These are phyloP conservation scores for Synanthedon vespiformis DNA, from an alignment of 2,888 invertebrate species.

Conservation along the genomic window DNA sequence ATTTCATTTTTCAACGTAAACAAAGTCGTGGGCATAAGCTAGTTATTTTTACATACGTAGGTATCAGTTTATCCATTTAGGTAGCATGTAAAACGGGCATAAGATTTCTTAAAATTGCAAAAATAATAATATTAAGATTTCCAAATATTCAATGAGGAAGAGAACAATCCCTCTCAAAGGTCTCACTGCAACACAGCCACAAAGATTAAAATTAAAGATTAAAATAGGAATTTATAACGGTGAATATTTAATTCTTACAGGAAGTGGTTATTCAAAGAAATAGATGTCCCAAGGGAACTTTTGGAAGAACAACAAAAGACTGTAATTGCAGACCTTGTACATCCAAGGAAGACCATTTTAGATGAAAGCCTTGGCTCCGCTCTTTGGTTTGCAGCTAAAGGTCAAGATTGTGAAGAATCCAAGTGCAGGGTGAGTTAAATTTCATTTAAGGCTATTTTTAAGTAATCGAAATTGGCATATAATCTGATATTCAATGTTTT, in stretches of 20 bases:
- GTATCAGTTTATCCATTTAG: too few relatives aligned
- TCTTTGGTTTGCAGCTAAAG: conserved; percentile 95
- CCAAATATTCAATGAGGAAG: too few relatives aligned
- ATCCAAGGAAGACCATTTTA: conserved; percentile 87
- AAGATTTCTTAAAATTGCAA: too few relatives aligned
- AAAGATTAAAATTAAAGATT: background rate
- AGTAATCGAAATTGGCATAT: too few relatives aligned
- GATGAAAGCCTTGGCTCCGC: conserved; percentile 97
- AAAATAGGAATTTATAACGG: background rate
- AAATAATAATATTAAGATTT: too few relatives aligned
- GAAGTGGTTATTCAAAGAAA: conserved; percentile 86
- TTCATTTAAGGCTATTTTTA: background rate
- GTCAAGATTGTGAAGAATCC: conserved; percentile 62
- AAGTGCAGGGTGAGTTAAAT: conserved; percentile 70
- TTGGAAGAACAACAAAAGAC: conserved; percentile 67
- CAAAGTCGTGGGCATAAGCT: too few relatives aligned
- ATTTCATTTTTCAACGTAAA: too few relatives aligned
- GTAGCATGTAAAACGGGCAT: too few relatives aligned
- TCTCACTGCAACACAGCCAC: too few relatives aligned
- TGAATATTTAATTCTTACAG: conserved; percentile 37
- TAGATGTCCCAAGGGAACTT: conserved; percentile 79
- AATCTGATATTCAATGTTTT: background rate
- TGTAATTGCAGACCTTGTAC: conserved; percentile 81
- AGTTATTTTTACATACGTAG: too few relatives aligned
- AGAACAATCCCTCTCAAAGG: too few relatives aligned